Percentiles rank a stretch among this genome's conserved stretches.
phyloP scores from a whole-genome alignment of 2,797 vertebrate species.

The Leptoclinus maculatus region DNA sequence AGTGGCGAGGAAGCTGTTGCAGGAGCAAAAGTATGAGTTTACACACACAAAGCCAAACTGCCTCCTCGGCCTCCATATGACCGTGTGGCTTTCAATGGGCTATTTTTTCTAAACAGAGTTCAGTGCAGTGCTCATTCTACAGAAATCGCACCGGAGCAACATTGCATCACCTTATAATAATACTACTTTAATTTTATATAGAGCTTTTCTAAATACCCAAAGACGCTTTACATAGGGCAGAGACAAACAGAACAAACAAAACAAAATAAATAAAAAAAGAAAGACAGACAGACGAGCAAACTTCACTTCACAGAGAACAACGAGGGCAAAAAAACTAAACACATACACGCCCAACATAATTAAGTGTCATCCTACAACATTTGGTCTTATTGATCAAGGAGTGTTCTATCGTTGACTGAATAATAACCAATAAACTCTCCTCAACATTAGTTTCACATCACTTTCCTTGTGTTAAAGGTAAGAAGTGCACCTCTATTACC shows the following conservation, averaged over 20 bases:
- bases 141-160: neutral
- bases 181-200: no score
- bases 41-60: neutral
- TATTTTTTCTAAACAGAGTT: neutral
- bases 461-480: neutral
- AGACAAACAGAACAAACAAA: no score
- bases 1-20: neutral
- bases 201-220: no score
- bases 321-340: neutral
- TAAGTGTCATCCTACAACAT: constrained; percentile 41
- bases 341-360: constrained; percentile 14
- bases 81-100: neutral
- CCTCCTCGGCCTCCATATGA: neutral
- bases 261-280: no score
- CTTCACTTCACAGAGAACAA: neutral
- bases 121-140: neutral
- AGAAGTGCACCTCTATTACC: neutral
- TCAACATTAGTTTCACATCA: neutral
- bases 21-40: no score
- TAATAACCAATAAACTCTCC: constrained; percentile 21
- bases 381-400: constrained; percentile 64
- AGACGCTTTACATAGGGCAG: no score
- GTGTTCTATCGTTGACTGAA: constrained; percentile 40
- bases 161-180: neutral
- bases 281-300: no score